Evolutionary conservation across 1,140 invertebrate species (phyloP), one percentile per base, ranked within the genome.

Genomic region (Solenopsis invicta): DNA sequence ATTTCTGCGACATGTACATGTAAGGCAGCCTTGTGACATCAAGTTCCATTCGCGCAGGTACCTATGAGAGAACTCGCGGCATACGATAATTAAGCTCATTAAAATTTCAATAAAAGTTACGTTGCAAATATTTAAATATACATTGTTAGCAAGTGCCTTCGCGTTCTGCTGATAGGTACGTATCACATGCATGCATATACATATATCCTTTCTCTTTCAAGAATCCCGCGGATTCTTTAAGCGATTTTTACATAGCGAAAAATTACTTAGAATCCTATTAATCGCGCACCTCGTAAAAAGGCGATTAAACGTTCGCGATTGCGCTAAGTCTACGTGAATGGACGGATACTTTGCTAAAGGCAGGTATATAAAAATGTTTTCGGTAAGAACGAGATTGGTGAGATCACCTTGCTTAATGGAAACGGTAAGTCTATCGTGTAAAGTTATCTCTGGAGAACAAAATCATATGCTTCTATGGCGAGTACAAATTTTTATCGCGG

Each of bases 321-420:
- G n/a, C 24, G 10, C 66, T 87, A 56, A 87, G 59, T 37, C 80
- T 90, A 91, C 13, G 52, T 24, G 52, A 80, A 90, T 61, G 90
- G 87, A 90, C 89, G 90, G 90, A 91, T 90, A 91, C 54, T 86
- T 76, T 82, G 29, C 77, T 90, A 77, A 67, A 77, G 59, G 74
- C 74, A 77, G 54, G 16, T 56, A 78, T 81, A 81, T 74, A 74
- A 81, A 72, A 67, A 61, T 24, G n/a, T 74, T 62, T 37, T 64
- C 66, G 13, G 37, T 52, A 18, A 80, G 56, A 62, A 71, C 61
- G 29, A 67, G 62, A 45, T 78, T 54, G 61, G 64, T 85, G 81
- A 90, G 89, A 90, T 90, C 87, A 90, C 59, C 56, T 67, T 66
- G 5, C 59, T 85, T 34, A 88, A 78, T 45, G 16, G 24, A 8